Evolutionary conservation across 1,140 invertebrate genomes (phyloP).

Genomic region (Potamilus streckersoni): DNA sequence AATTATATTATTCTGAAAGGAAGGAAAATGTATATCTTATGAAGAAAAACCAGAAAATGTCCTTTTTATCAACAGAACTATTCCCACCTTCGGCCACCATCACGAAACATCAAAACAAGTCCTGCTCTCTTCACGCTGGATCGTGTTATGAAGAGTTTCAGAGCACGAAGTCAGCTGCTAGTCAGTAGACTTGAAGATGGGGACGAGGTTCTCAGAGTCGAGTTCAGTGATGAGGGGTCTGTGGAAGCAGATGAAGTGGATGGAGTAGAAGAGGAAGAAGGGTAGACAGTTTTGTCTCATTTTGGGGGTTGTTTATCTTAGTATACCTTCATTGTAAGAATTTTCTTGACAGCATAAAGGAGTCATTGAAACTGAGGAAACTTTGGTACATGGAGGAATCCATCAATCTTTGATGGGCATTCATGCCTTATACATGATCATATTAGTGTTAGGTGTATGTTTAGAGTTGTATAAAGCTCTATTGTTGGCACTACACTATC

Average conservation of each 20-base stretch:
- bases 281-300: constrained; percentile 2
- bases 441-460: too few species aligned
- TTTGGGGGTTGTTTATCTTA: too few species aligned
- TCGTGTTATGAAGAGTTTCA: constrained; percentile 67
- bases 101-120: constrained; percentile 64
- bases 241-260: constrained; percentile 21
- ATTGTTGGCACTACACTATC: too few species aligned
- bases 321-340: too few species aligned
- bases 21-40: too few species aligned
- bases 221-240: constrained; percentile 51
- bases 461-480: too few species aligned
- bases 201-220: constrained; percentile 65
- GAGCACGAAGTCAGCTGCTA: constrained; percentile 65
- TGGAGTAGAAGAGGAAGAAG: constrained; percentile 22
- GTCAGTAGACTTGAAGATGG: constrained; percentile 63
- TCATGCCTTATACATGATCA: too few species aligned
- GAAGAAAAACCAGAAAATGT: background rate
- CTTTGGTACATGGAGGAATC: too few species aligned
- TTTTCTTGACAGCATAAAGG: too few species aligned
- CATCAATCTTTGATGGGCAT: too few species aligned
- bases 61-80: constrained; percentile 19
- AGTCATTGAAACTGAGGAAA: too few species aligned
- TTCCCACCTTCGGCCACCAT: constrained; percentile 47
- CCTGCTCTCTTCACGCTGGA: constrained; percentile 66
- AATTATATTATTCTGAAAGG: too few species aligned